Evolutionary conservation across 2,113 vertebrate species (phyloP).

Genomic region (Gadus chalcogrammus): DNA sequence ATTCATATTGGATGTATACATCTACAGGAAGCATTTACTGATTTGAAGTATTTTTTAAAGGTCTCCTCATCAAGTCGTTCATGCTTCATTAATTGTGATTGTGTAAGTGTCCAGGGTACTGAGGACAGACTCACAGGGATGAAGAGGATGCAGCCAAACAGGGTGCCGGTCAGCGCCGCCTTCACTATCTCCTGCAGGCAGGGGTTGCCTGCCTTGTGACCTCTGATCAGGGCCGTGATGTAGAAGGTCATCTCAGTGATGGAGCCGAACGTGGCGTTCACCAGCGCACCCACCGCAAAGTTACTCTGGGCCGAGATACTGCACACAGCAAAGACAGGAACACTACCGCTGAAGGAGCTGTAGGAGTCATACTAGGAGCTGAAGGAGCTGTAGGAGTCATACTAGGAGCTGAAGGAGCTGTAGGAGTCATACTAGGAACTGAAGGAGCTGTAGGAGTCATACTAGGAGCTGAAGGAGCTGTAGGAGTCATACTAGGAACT

Average conservation of each 20-base stretch:
- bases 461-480: no score
- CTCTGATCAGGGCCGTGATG: conserved; percentile 83
- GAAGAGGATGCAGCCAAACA: conserved; percentile 85
- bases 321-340: conserved; percentile 16
- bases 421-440: no score
- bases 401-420: no score
- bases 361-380: no score
- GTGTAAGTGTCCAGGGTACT: not conserved
- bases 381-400: not conserved
- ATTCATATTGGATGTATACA: no score
- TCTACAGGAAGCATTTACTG: no score
- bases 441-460: no score
- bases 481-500: no score
- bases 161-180: conserved; percentile 78
- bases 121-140: conserved; percentile 77
- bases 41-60: no score
- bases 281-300: conserved; percentile 84
- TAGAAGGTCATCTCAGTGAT: conserved; percentile 89
- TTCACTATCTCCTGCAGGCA: conserved; percentile 87
- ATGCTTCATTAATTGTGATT: no score
- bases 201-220: conserved; percentile 66
- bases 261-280: conserved; percentile 86
- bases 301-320: conserved; percentile 89
- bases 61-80: no score
- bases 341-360: no score